Percentiles rank a stretch among this genome's conserved stretches.
phyloP scores from a whole-genome alignment of 2,113 vertebrate species.

The Henicopernis longicauda region DNA sequence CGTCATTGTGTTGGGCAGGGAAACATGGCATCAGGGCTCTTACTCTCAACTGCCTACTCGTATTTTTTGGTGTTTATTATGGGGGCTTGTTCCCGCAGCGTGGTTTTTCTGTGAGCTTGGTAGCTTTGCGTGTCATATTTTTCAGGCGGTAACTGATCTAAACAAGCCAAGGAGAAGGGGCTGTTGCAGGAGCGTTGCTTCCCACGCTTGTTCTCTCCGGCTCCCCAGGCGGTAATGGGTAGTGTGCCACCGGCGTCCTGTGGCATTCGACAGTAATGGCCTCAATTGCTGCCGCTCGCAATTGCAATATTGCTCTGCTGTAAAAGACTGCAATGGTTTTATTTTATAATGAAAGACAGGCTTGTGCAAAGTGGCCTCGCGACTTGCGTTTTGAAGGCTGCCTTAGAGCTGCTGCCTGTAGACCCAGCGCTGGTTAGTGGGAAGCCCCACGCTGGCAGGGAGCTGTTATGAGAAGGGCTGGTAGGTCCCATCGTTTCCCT shows the following conservation, averaged over 20 bases:
- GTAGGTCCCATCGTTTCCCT: rapidly evolving
- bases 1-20: neutral
- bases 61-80: rapidly evolving
- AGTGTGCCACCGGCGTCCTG: neutral
- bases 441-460: rapidly evolving
- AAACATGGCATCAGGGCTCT: neutral
- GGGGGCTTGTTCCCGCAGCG: rapidly evolving
- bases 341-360: conserved; percentile 7
- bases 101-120: neutral
- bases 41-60: neutral
- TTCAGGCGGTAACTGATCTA: conserved; percentile 24
- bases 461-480: neutral
- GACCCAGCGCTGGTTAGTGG: neutral
- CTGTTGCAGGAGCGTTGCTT: neutral
- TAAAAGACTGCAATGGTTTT: neutral
- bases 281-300: conserved; percentile 8
- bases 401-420: neutral
- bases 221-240: conserved; percentile 40
- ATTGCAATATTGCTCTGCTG: neutral
- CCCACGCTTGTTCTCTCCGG: conserved; percentile 24
- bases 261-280: conserved; percentile 13
- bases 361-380: neutral
- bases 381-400: neutral
- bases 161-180: neutral
- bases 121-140: neutral